Evolutionary conservation across 2,113 vertebrate species (phyloP).

Genomic region (Nycticorax nycticorax): DNA sequence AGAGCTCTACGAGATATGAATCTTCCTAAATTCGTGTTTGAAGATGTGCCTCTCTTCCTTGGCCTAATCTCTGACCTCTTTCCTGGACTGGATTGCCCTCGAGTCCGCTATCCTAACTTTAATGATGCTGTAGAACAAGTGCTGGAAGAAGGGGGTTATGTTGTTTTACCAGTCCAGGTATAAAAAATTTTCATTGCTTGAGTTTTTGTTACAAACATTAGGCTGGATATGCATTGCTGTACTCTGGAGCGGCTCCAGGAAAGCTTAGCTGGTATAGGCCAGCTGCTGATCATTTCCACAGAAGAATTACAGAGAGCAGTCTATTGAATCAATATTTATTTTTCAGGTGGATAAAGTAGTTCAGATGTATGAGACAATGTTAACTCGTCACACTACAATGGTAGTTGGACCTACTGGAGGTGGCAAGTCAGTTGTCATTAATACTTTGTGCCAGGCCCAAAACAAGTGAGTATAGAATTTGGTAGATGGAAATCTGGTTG

Average conservation of each 20-base stretch:
- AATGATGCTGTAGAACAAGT: conserved; percentile 87
- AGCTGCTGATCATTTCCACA: neutral
- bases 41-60: conserved; percentile 94
- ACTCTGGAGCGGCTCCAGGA: neutral
- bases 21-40: conserved; percentile 96
- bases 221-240: neutral
- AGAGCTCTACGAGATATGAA: conserved; percentile 96
- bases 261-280: neutral
- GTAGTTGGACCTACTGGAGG: conserved; percentile 95
- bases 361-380: conserved; percentile 97
- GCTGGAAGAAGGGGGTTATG: conserved; percentile 81
- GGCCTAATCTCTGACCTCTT: conserved; percentile 94
- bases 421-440: conserved; percentile 96
- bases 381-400: conserved; percentile 96
- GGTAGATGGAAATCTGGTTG: neutral
- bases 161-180: conserved; percentile 87
- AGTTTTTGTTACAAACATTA: neutral
- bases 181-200: neutral
- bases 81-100: conserved; percentile 91
- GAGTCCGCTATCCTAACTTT: conserved; percentile 89
- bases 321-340: neutral
- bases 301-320: neutral
- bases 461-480: conserved; percentile 81
- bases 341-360: conserved; percentile 96
- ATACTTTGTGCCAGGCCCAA: conserved; percentile 90